phyloP scores from a whole-genome alignment of 1,140 invertebrate species.

The Carposina sasakii region DNA sequence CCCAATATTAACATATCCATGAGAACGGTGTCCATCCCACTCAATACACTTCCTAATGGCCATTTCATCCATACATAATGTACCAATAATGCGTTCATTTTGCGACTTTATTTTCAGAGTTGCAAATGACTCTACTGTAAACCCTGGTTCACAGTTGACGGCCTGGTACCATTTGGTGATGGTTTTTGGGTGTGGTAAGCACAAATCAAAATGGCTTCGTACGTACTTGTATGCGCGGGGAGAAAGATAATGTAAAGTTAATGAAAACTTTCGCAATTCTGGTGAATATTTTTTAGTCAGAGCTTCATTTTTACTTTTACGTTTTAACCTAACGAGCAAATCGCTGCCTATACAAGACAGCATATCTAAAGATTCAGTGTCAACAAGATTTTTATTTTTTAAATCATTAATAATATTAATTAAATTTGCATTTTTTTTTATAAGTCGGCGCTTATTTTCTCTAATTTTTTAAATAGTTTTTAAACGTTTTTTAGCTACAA shows the following conservation, averaged over 20 bases:
- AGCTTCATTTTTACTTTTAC: background rate
- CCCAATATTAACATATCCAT: slow-evolving; percentile 24
- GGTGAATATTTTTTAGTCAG: slow-evolving; percentile 18
- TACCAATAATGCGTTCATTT: slow-evolving; percentile 13
- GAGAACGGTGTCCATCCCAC: slow-evolving; percentile 24
- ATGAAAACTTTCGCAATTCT: slow-evolving; percentile 29
- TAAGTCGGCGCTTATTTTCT: background rate
- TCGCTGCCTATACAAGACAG: no score
- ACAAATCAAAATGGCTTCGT: slow-evolving; percentile 25
- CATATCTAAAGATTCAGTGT: no score
- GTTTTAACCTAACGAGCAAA: background rate
- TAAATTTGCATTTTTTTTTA: background rate
- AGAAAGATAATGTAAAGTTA: slow-evolving; percentile 39
- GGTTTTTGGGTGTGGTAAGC: slow-evolving; percentile 29
- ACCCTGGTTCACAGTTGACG: slow-evolving; percentile 28
- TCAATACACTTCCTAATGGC: slow-evolving; percentile 29
- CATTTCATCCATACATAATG: slow-evolving; percentile 38
- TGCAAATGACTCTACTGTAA: slow-evolving; percentile 25
- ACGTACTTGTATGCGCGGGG: slow-evolving; percentile 31
- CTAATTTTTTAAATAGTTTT: no score
- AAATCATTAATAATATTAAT: background rate
- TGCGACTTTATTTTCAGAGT: slow-evolving; percentile 6
- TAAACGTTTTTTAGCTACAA: no score
- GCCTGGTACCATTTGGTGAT: slow-evolving; percentile 36
- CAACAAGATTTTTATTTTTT: background rate